A percentile compares a stretch with the other conserved stretches of the same genome.
These are phyloP conservation scores for Parnassius smintheus DNA, from an alignment of 2,888 invertebrate species.

Conservation along the genomic window DNA sequence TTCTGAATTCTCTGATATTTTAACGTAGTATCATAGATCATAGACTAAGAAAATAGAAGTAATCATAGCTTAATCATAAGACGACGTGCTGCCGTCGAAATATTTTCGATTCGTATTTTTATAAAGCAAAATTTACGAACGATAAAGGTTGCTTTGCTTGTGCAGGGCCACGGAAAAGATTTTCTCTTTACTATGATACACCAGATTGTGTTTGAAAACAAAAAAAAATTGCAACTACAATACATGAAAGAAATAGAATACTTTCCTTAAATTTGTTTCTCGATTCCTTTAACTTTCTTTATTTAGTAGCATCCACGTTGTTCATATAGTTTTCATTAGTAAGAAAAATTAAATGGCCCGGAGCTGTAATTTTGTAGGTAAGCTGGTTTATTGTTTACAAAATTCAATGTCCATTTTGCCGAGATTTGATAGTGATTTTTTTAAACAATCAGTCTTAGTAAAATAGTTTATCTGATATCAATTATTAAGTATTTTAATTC, in stretches of 20 bases:
- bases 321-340: slow-evolving; percentile 22
- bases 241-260: background rate
- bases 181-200: slow-evolving; percentile 35
- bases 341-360: slow-evolving; percentile 61
- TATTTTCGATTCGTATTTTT: slow-evolving; percentile 81
- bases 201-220: background rate
- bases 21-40: slow-evolving; percentile 71
- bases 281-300: background rate
- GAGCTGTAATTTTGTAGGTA: slow-evolving; percentile 52
- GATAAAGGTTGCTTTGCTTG: slow-evolving; percentile 77
- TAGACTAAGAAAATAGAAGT: slow-evolving; percentile 70
- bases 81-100: slow-evolving; percentile 74
- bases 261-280: slow-evolving; percentile 9
- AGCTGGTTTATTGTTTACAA: slow-evolving; percentile 46
- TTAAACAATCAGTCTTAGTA: slow-evolving; percentile 33
- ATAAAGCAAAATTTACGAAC: slow-evolving; percentile 79
- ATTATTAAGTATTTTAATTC: slow-evolving; percentile 35
- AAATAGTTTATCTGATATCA: slow-evolving; percentile 36
- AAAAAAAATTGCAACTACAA: background rate
- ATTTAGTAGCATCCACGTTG: slow-evolving; percentile 10
- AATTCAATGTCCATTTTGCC: slow-evolving; percentile 37
- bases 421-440: slow-evolving; percentile 34
- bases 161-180: slow-evolving; percentile 69
- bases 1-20: slow-evolving; percentile 81
- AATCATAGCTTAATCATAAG: slow-evolving; percentile 76